A percentile compares a stretch with the other conserved stretches of the same genome.
Evolutionary conservation across 1,140 invertebrate species (phyloP).

Genomic region (Phymastichus coffea): DNA sequence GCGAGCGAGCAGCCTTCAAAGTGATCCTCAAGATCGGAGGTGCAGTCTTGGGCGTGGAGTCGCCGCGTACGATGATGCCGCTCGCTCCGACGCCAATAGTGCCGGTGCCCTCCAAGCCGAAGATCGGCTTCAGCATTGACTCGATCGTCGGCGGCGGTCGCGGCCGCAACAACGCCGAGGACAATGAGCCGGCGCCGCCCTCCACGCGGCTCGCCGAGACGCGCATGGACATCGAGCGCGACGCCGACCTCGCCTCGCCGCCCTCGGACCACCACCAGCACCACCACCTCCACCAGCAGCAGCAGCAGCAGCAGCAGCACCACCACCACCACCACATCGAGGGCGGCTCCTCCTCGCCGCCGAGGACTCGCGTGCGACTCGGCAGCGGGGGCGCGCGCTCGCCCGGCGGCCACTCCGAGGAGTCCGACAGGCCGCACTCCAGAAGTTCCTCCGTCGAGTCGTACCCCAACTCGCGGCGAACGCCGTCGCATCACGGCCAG

Average conservation of each 20-base stretch:
- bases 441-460: conserved; percentile 51
- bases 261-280: no score
- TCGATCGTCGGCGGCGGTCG: conserved; percentile 81
- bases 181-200: conserved; percentile 31
- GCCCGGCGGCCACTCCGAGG: conserved; percentile 50
- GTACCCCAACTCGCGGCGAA: conserved; percentile 41
- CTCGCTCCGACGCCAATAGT: conserved; percentile 84
- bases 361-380: not conserved
- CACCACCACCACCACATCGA: conserved; percentile 33
- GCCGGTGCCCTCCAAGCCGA: conserved; percentile 82
- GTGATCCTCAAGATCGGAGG: conserved; percentile 8
- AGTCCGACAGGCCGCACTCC: conserved; percentile 47
- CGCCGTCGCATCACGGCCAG: conserved; percentile 27
- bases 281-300: not conserved
- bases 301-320: not conserved
- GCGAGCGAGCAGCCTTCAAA: not conserved
- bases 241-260: conserved; percentile 44
- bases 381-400: conserved; percentile 33
- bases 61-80: conserved; percentile 76
- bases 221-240: conserved; percentile 45
- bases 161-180: conserved; percentile 29
- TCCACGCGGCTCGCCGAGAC: conserved; percentile 37
- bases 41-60: conserved; percentile 9
- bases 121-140: conserved; percentile 93
- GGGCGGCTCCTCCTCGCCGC: conserved; percentile 50